A percentile compares a stretch with the other conserved stretches of the same genome.
phyloP scores from a whole-genome alignment of 2,113 vertebrate genomes.

The Puffinus mauretanicus region DNA sequence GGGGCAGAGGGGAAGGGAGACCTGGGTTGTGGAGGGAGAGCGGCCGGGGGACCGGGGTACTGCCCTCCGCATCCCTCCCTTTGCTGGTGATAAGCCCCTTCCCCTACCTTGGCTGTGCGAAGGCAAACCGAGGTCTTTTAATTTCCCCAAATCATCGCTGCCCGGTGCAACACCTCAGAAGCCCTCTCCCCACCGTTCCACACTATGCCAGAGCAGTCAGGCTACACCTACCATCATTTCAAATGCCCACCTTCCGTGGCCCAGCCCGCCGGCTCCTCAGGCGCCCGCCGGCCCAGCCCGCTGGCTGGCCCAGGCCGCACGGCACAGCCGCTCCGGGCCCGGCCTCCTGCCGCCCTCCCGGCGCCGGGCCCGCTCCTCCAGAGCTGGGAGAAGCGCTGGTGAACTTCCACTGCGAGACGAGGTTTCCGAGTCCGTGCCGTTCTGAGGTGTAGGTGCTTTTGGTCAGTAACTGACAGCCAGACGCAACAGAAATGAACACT shows the following conservation, averaged over 20 bases:
- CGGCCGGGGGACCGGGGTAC: no score
- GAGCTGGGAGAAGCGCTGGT: background rate
- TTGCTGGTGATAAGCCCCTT: background rate
- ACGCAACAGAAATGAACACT: background rate
- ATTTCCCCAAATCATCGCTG: background rate
- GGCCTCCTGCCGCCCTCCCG: fast-evolving
- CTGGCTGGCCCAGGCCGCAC: no score
- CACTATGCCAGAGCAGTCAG: background rate
- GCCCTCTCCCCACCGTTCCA: background rate
- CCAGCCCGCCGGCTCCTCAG: background rate
- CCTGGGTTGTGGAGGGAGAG: fast-evolving
- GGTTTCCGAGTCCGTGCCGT: no score
- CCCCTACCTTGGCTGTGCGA: background rate
- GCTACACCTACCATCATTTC: fast-evolving
- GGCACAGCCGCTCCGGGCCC: background rate
- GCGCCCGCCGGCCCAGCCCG: fast-evolving
- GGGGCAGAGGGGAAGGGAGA: background rate
- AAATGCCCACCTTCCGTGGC: background rate
- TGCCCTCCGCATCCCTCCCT: background rate
- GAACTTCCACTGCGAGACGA: fast-evolving
- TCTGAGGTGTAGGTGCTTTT: background rate
- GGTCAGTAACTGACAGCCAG: background rate
- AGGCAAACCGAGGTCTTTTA: background rate
- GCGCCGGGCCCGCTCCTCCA: background rate
- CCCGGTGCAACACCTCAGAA: background rate